Conservation (phyloP, 2,797 vertebrate species). For the Rhynchonycteris naso region DNA sequence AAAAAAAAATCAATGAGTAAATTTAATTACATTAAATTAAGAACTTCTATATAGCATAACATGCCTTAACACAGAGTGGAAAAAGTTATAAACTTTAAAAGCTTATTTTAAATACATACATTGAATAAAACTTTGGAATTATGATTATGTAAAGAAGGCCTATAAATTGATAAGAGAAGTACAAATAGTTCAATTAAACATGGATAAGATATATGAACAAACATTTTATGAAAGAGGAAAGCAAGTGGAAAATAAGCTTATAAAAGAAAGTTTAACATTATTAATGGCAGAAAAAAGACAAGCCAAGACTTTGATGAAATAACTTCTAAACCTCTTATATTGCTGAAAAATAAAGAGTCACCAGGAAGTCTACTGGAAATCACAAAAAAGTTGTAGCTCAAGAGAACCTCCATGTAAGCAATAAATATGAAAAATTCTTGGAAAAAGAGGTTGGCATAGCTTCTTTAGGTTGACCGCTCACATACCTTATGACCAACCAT, state of each 20-base stretch:
- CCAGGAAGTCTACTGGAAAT: neutral
- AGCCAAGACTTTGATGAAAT: neutral
- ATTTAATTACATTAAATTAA: neutral
- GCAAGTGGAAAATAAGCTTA: neutral
- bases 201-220: neutral
- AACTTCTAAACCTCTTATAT: neutral
- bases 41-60: neutral
- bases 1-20: neutral
- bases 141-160: neutral
- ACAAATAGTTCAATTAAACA: neutral
- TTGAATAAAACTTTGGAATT: neutral
- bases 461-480: rapidly evolving
- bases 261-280: neutral
- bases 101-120: neutral
- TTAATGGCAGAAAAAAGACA: neutral
- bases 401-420: neutral
- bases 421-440: neutral
- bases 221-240: neutral
- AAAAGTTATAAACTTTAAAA: neutral
- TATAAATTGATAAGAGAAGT: neutral
- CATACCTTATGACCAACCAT: rapidly evolving
- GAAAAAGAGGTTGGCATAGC: neutral
- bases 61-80: neutral
- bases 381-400: neutral
- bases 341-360: neutral